These are phyloP conservation scores for Meloidogyne chitwoodi DNA, from an alignment of 1,140 invertebrate species.

Conservation along the genomic window DNA sequence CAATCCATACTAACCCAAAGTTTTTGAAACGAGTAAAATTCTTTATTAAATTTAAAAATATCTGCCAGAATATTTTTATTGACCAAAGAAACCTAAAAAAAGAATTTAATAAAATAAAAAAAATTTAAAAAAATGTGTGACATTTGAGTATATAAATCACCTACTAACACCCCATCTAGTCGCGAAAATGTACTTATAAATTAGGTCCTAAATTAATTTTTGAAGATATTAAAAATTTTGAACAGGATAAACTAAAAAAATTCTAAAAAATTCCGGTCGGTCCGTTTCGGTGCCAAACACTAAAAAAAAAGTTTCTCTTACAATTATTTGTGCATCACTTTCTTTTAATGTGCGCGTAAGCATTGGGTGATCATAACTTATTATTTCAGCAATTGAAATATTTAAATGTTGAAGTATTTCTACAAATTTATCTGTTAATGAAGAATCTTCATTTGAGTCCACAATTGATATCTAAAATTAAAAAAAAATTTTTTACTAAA, in stretches of 20 bases:
- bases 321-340: constrained; percentile 41
- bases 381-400: constrained; percentile 45
- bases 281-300: too few relatives aligned
- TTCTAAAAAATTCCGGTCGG: too few relatives aligned
- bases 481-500: background rate
- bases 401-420: constrained; percentile 26
- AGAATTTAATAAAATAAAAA: too few relatives aligned
- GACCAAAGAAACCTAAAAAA: background rate
- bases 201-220: too few relatives aligned
- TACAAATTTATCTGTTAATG: constrained; percentile 22
- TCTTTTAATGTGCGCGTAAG: constrained; percentile 30
- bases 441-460: constrained; percentile 34
- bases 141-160: too few relatives aligned
- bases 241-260: too few relatives aligned
- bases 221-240: too few relatives aligned
- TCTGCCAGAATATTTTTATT: background rate
- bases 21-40: background rate
- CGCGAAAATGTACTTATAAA: too few relatives aligned
- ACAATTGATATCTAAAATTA: constrained; percentile 33
- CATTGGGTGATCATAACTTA: constrained; percentile 39
- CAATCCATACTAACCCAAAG: background rate
- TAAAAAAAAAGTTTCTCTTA: background rate
- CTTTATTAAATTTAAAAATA: background rate
- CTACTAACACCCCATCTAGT: too few relatives aligned
- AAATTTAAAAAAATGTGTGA: too few relatives aligned